Percentiles rank a stretch among this genome's conserved stretches.
phyloP scores from a whole-genome alignment of 2,888 invertebrate genomes.

The Mactromeris polynyma region DNA sequence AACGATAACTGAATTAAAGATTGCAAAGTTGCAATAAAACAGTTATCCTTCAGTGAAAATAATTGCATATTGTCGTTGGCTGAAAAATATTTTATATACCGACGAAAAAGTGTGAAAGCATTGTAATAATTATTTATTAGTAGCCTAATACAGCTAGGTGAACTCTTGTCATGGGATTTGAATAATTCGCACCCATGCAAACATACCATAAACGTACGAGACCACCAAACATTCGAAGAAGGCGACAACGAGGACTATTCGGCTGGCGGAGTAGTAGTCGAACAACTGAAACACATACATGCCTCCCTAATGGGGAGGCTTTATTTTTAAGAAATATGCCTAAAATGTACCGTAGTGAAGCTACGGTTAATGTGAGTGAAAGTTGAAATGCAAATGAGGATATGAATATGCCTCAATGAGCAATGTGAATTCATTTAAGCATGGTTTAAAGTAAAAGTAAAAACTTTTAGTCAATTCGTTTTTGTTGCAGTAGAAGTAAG shows the following conservation, averaged over 20 bases:
- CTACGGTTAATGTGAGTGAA: background rate
- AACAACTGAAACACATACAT: conserved; percentile 91
- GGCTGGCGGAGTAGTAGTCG: conserved; percentile 90
- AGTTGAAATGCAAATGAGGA: background rate
- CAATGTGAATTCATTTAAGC: background rate
- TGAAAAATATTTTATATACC: background rate
- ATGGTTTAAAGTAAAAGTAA: background rate
- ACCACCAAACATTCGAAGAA: conserved; percentile 93
- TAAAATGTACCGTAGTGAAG: conserved; percentile 9
- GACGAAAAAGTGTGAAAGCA: background rate
- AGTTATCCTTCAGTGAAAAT: background rate
- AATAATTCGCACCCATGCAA: conserved; percentile 39
- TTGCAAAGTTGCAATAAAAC: background rate
- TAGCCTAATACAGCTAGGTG: conserved; percentile 19
- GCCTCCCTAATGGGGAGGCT: conserved; percentile 88
- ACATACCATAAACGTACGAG: conserved; percentile 93
- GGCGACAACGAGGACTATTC: conserved; percentile 90
- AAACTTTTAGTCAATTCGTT: background rate
- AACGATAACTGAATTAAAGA: background rate
- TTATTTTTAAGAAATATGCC: conserved; percentile 27
- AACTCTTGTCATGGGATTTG: conserved; percentile 34
- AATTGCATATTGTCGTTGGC: background rate
- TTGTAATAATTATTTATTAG: conserved; percentile 2
- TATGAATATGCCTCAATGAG: background rate
- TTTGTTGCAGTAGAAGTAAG: background rate